Evolutionary conservation across 2,797 vertebrate genomes (phyloP), one percentile per base, ranked within the genome.

Genomic region (Darevskia mixta): DNA sequence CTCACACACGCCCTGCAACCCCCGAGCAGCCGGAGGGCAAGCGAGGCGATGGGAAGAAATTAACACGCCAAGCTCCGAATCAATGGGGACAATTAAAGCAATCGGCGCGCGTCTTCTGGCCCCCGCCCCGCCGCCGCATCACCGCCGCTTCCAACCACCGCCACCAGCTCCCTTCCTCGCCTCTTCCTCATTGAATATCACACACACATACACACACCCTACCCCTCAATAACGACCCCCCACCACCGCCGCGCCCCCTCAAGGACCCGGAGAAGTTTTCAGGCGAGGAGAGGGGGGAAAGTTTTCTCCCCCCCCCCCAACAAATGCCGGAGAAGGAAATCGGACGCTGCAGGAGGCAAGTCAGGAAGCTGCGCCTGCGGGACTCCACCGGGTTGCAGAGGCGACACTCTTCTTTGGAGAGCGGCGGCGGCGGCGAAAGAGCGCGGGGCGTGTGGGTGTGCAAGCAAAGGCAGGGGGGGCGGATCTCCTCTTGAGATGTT

Each of bases 1-100:
- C 58, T 55, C 75, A 27, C 79, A 17, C 92, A 90, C 90, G 89
- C 94, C 96, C 95, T 94, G 95, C 95, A 95, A 94, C 92, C 92
- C n/a, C 90, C 89, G 89, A 94, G 95, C 95, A 95, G 96, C 93
- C 95, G 95, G 95, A 94, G 91, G 95, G 94, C 95, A 95, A 92
- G 95, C 92, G 92, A 89, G 85, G 88, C 93, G 80, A 88, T 87
- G 87, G 94, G 89, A 93, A 92, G 93, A 92, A 32, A 81, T 90
- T 92, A 88, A 88, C 86, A 55, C 55, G 90, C 92, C 90, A 32
- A 13, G 90, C 90, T 2, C 87, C 89, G 92, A 95, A 92, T 83
- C 85, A 43, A 83, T 41, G 72, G n/a, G 43, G 88, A 86, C 61
- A 91, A 72, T 80, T 91, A 45, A 92, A 92, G 91, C 89, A 89